Evolutionary conservation across 2,113 vertebrate species (phyloP), one percentile per base, ranked within the genome.

Genomic region (Eublepharis macularius): DNA sequence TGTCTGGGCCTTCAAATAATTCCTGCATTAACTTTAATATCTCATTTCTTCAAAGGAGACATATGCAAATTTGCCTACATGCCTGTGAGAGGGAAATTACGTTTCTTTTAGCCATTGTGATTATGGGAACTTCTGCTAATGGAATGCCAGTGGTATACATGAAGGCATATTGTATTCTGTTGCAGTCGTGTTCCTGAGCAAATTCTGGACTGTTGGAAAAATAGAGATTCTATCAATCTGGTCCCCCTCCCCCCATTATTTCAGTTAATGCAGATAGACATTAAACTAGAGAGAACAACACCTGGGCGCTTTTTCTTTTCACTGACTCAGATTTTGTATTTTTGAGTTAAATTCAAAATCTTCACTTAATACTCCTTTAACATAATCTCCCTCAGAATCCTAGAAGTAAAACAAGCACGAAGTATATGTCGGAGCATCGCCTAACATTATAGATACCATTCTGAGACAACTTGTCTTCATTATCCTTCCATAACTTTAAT

Each of bases 401-500:
- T 43, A 21, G 6, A 36, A 85, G 16, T 47, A 45, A 57, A 29
- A 7, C 4, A 36, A 60, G 47, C 39, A 12, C 85, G 24, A 24
- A 19, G 7, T 41, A 81, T 43, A 74, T 69, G 78, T 79, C 81
- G 68, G 49, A 79, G 74, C 8, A 85, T 88, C 68, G 11, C 0
- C 47, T 75, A n/a, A 6, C 60, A 90, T 29, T 57, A n/a, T 32
- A 75, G 19, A 76, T 76, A 87, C 7, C 24, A 45, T 85, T 87
- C 39, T 86, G 16, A 81, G 68, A 74, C 85, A n/a, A 1, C 51
- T 85, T 45, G 5, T 78, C 78, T 79, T 91, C 32, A 54, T 90
- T 91, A 88, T 74, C 24, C 26, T 4, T 84, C 45, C 57, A 0
- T 86, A 84, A 76, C 70, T 84, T 77, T 77, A 90, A 78, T 78